Conservation (phyloP, 1,140 invertebrate species). For the Neuroterus valhalla region DNA sequence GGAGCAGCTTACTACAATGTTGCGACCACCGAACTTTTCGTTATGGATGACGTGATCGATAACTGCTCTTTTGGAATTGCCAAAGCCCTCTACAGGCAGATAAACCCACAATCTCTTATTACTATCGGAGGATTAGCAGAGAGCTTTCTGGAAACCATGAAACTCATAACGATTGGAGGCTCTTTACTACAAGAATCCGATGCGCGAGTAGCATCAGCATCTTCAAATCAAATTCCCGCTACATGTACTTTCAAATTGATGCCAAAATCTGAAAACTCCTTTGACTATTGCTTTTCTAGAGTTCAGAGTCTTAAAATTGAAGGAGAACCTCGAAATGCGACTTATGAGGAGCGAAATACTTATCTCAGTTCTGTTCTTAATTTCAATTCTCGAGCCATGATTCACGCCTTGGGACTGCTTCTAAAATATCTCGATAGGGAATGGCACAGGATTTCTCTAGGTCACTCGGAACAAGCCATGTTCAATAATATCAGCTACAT, state of each 20-base stretch:
- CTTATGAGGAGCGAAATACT: conserved; percentile 77
- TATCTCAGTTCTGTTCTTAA: conserved; percentile 83
- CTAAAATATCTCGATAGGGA: conserved; percentile 84
- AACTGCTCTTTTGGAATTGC: background rate
- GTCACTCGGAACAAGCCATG: conserved; percentile 74
- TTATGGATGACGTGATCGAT: conserved; percentile 1
- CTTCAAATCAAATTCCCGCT: background rate
- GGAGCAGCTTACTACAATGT: conserved; percentile 13
- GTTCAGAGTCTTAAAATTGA: conserved; percentile 79
- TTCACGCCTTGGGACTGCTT: conserved; percentile 84
- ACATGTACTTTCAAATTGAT: conserved; percentile 70
- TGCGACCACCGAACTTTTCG: background rate
- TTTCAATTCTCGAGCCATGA: conserved; percentile 79
- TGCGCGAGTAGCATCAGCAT: background rate
- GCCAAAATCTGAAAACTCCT: conserved; percentile 77
- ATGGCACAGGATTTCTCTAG: conserved; percentile 78
- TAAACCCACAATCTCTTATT: background rate
- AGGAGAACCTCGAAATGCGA: conserved; percentile 76
- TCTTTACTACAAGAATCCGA: background rate
- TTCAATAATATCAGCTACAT: conserved; percentile 68
- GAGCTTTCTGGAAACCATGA: background rate
- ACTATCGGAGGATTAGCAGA: background rate
- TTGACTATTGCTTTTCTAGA: conserved; percentile 67
- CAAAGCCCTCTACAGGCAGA: background rate
- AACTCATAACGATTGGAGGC: background rate